phyloP scores from a whole-genome alignment of 2,888 invertebrate genomes.

The Nebria salina region DNA sequence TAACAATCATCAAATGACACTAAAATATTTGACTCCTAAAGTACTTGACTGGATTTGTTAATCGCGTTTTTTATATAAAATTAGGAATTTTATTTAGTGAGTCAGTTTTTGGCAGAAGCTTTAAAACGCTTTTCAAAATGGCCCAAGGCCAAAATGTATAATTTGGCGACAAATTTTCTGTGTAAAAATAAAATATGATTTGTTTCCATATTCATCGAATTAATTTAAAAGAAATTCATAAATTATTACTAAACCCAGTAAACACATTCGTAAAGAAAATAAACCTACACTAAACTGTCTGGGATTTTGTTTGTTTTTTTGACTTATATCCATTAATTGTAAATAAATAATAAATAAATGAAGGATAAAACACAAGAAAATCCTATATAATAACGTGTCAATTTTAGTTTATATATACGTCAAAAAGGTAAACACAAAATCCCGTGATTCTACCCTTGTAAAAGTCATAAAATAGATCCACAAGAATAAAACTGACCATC shows the following conservation, averaged over 20 bases:
- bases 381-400: not conserved
- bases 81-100: not conserved
- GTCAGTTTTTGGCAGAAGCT: not conserved
- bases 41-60: too few relatives aligned
- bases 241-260: too few relatives aligned
- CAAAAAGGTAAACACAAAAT: not conserved
- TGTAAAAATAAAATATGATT: not conserved
- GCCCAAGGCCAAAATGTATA: not conserved
- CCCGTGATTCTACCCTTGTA: conserved; percentile 2
- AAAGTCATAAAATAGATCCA: not conserved
- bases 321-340: too few relatives aligned
- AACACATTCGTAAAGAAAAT: too few relatives aligned
- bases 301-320: too few relatives aligned
- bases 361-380: not conserved
- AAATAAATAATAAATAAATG: too few relatives aligned
- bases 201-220: too few relatives aligned
- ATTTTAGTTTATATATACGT: not conserved
- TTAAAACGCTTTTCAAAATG: not conserved
- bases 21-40: not conserved
- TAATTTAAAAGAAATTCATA: too few relatives aligned
- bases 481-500: not conserved
- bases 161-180: not conserved
- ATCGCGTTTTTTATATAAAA: too few relatives aligned
- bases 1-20: not conserved
- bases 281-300: too few relatives aligned